These are phyloP conservation scores for Celastrina argiolus DNA, from an alignment of 2,888 invertebrate genomes.

Conservation along the genomic window DNA sequence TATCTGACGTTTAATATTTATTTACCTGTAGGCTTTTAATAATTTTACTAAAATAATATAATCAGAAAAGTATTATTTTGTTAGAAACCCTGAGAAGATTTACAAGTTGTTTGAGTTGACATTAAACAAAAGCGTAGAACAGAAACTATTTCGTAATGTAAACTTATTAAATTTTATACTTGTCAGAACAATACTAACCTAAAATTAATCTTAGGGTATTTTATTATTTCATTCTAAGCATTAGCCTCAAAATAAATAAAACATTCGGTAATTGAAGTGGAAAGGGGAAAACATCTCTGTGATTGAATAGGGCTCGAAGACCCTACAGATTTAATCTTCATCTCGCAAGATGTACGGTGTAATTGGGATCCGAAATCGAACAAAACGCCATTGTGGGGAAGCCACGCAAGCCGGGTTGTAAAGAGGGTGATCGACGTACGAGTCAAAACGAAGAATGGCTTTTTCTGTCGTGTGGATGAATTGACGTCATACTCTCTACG, in stretches of 20 bases:
- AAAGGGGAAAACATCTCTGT: neutral
- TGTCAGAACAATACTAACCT: neutral
- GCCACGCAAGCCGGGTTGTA: neutral
- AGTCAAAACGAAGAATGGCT: neutral
- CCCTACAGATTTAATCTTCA: slow-evolving; percentile 10
- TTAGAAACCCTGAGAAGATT: neutral
- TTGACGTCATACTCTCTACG: too few species aligned
- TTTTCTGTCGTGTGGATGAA: too few species aligned
- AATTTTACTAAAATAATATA: too few species aligned
- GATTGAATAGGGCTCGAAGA: slow-evolving; percentile 4
- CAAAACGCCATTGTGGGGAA: slow-evolving; percentile 14
- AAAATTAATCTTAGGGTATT: neutral
- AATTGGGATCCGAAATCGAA: slow-evolving; percentile 7
- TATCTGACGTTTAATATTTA: too few species aligned
- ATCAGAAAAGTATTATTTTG: too few species aligned
- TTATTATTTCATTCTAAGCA: neutral
- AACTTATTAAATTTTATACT: neutral
- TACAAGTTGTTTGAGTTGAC: neutral
- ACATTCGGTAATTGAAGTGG: slow-evolving; percentile 8
- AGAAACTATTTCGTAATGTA: neutral
- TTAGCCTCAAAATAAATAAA: neutral
- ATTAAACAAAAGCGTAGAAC: neutral
- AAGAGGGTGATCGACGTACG: neutral
- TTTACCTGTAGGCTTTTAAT: too few species aligned
- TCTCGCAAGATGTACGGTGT: slow-evolving; percentile 11